Base-by-base conservation (phyloP, 2,797 vertebrate species). In the Intellagama lesueurii region DNA sequence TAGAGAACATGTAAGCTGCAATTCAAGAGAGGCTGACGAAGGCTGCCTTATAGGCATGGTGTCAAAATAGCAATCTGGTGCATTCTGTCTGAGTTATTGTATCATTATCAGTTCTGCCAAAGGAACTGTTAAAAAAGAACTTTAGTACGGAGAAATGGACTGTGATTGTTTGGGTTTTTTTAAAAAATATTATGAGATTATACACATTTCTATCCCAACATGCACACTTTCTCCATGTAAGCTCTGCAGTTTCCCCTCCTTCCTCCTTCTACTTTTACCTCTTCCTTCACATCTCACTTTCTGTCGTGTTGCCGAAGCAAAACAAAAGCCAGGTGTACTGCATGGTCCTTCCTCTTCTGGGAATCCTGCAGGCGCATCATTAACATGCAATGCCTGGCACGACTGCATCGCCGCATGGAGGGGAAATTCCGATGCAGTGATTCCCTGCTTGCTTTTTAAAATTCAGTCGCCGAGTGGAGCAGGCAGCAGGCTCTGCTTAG, bases 381-480 rank as follows among this genome's bases (percentile, higher is more conserved):
- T 95, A 94, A 90, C 94, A 89, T 89, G 95, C 95, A 90, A 89
- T 40, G 11, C 89, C 81, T 7, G 90, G 92, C 93, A 68, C 91
- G 92, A 91, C 95, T 92, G 94, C 95, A 96, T 95, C 96, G 90
- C 81, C 0, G 94, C 90, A 26, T 60, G 16, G 94, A 95, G 92
- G 66, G 94, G 95, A 93, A 93, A 93, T 95, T 94, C 95, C 93
- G 12, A 87, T 60, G 91, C 92, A 14, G 86, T 90, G 88, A 17
- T 56, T 60, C 70, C 88, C 12, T n/a, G 72, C 16, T 91, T 28
- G 47, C 11, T 87, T 83, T 72, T 70, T 76, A 87, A 68, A 69
- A 77, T 82, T 0, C 84, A 24, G 30, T 7, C n/a, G 24, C 66
- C 16, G 89, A 84, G 0, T 87, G 44, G 90, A 83, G 1, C 72